These are phyloP conservation scores for Cherax destructor DNA, from an alignment of 1,140 invertebrate genomes.

Conservation along the genomic window DNA sequence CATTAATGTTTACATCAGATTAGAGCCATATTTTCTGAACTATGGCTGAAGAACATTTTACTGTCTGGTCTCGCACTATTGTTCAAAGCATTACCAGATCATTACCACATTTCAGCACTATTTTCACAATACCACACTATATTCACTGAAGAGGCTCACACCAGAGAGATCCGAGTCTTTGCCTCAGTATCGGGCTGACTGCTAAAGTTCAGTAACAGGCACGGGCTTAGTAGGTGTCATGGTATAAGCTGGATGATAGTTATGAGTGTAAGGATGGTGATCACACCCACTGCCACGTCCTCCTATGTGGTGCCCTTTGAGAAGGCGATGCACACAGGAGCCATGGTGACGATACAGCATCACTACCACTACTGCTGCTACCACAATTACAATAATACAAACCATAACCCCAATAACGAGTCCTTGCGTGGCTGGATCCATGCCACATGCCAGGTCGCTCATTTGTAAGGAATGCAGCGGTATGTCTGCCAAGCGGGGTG, in stretches of 20 bases:
- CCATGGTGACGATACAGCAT: conserved; percentile 66
- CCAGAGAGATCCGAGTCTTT: conserved; percentile 22
- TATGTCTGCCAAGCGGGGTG: conserved; percentile 43
- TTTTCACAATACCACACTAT: conserved; percentile 32
- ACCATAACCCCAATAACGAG: conserved; percentile 65
- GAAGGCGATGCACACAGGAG: conserved; percentile 63
- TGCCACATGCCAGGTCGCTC: conserved; percentile 69
- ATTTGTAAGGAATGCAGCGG: conserved; percentile 50
- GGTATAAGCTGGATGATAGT: conserved; percentile 61
- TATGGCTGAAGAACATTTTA: conserved; percentile 27
- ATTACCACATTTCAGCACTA: conserved; percentile 21
- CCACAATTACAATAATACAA: conserved; percentile 48
- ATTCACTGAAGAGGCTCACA: conserved; percentile 25
- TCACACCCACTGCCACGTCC: conserved; percentile 44
- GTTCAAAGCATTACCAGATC: conserved; percentile 24
- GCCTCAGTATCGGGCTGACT: conserved; percentile 66
- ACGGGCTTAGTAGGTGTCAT: conserved; percentile 69
- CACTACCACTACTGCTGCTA: conserved; percentile 60
- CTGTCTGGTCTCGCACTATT: conserved; percentile 28
- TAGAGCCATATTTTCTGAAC: conserved; percentile 43
- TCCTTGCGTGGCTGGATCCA: conserved; percentile 66
- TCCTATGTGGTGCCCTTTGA: conserved; percentile 68
- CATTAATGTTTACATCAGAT: conserved; percentile 48
- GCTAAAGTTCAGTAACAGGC: conserved; percentile 72
- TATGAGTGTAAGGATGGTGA: conserved; percentile 56